Evolutionary conservation across 2,113 vertebrate species (phyloP).

Genomic region (Silurus asotus): DNA sequence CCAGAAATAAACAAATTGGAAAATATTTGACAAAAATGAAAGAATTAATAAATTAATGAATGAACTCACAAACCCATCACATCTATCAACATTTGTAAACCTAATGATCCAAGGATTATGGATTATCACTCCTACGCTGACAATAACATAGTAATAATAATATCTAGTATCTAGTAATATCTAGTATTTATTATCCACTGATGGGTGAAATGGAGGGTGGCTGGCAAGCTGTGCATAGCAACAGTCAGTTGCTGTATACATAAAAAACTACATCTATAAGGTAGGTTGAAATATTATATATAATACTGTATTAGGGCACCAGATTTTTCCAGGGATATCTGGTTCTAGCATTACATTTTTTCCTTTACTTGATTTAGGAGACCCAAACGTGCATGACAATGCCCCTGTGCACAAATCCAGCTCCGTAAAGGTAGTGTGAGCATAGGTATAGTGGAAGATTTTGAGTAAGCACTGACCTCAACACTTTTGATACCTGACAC

Average conservation of each 20-base stretch:
- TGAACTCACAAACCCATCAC: neutral
- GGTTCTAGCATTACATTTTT: no score
- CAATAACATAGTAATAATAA: neutral
- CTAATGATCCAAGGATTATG: neutral
- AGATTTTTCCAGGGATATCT: no score
- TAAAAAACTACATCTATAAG: neutral
- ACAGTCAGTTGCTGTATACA: neutral
- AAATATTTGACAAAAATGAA: neutral
- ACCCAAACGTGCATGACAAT: no score
- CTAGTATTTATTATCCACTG: neutral
- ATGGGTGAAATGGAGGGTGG: neutral
- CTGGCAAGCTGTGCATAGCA: neutral
- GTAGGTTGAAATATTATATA: neutral
- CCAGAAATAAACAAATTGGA: neutral
- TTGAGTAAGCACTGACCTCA: no score
- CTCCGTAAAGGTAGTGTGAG: no score
- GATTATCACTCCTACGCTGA: neutral
- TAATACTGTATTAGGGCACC: neutral
- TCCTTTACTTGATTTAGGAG: no score
- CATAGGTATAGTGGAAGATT: no score
- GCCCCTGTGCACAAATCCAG: no score
- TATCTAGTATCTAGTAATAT: constrained; percentile 5
- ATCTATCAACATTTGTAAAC: neutral
- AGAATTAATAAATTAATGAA: neutral
- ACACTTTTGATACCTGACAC: no score